These are phyloP conservation scores for Hypocryptadius cinnamomeus DNA, from an alignment of 2,113 vertebrate genomes.

Conservation along the genomic window DNA sequence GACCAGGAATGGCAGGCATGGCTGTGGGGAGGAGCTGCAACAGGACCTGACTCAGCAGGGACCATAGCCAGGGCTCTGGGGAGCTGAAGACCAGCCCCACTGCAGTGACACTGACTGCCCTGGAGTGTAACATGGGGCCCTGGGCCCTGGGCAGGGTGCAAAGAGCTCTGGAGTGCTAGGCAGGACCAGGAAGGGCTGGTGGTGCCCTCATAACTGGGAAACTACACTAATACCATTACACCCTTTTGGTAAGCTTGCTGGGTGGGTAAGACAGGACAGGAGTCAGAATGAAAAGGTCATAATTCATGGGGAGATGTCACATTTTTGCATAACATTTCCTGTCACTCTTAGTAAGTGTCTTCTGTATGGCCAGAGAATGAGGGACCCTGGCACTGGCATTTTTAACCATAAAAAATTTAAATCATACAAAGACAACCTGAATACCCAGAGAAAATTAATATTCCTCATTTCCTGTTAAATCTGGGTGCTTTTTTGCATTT, in stretches of 20 bases:
- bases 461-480: neutral
- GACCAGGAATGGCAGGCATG: neutral
- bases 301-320: neutral
- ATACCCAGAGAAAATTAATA: neutral
- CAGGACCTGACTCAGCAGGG: neutral
- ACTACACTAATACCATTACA: no score
- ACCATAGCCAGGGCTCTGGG: no score
- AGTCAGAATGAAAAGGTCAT: neutral
- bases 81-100: neutral
- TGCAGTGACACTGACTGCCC: no score
- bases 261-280: neutral
- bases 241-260: neutral
- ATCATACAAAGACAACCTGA: neutral
- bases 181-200: neutral
- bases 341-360: neutral
- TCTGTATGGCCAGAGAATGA: neutral
- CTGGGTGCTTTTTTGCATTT: neutral
- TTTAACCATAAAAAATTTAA: neutral
- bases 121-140: neutral
- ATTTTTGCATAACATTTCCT: neutral
- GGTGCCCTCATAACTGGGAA: neutral
- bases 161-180: neutral
- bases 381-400: neutral
- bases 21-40: fast-evolving
- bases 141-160: neutral